Base-by-base conservation (phyloP, 2,797 vertebrate genomes). In the Rhinophrynus dorsalis region DNA sequence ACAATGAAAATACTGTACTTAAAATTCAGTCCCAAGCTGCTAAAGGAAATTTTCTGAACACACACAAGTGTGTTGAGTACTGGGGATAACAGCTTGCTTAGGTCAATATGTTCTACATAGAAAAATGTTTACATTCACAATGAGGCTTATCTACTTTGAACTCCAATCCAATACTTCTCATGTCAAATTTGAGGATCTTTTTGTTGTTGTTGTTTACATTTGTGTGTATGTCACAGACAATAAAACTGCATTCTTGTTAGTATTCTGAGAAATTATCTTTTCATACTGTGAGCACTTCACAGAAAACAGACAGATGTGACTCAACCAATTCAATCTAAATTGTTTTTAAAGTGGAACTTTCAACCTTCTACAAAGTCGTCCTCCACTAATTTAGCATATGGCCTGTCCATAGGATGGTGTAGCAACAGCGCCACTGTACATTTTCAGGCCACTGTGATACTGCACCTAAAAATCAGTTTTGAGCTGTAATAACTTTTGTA, bases 21-120 rank as follows among this genome's bases (percentile, higher is more conserved):
- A 42, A 66, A 75, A 79, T 83, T 79, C 77, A 77, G 80, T 64
- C 58, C 64, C 30, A 58, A 74, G 76, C 79, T 86, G 77, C 76
- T 82, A 68, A 83, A 77, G 79, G 61, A 68, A 51, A 45, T 79
- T 77, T 63, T 75, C 74, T 76, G 72, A 81, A 77, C 60, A 45
- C 32, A 79, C 50, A 74, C 40, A 79, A 80, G 56, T 55, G 63
- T 63, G 72, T n/a, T 17, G 63, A 35, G 30, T 54, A 78, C 15
- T 21, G 61, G 54, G 45, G 62, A 57, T 30, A 45, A 18, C 66
- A 37, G 60, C 59, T 51, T 66, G 54, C 61, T 42, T 33, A 73
- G 62, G 61, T 73, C 47, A 72, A 52, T 44, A 48, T 60, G 62
- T 64, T 55, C 50, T 42, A 40, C 21, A 44, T 24, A 59, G 61